Evolutionary conservation across 2,113 vertebrate genomes (phyloP).

Genomic region (Triplophysa dalaica): DNA sequence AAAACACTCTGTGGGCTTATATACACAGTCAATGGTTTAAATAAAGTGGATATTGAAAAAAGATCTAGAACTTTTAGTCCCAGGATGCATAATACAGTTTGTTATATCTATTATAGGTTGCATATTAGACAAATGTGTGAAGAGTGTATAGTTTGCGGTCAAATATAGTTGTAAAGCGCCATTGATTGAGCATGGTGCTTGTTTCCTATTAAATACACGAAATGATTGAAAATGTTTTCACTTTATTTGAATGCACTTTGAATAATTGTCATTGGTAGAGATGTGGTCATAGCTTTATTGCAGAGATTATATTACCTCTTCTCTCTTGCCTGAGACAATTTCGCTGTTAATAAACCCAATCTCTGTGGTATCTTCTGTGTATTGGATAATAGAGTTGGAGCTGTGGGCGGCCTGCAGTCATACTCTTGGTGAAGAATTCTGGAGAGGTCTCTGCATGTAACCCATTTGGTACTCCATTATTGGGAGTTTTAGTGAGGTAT

Average conservation of each 20-base stretch:
- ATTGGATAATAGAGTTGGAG: slow-evolving; percentile 11
- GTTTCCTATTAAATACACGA: too few species aligned
- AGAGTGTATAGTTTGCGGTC: neutral
- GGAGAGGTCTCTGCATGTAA: neutral
- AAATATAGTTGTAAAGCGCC: neutral
- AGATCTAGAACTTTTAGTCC: too few species aligned
- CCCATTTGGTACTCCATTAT: neutral
- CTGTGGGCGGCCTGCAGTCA: slow-evolving; percentile 3
- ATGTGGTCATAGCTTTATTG: slow-evolving; percentile 4
- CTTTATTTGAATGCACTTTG: too few species aligned
- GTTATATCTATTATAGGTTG: neutral
- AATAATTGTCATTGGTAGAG: neutral
- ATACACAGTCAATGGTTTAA: neutral
- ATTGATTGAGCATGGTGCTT: too few species aligned
- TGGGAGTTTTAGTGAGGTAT: neutral
- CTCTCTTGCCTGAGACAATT: neutral
- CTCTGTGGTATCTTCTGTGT: slow-evolving; percentile 3
- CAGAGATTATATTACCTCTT: neutral
- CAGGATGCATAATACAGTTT: neutral
- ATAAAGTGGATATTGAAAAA: too few species aligned
- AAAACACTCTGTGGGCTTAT: neutral
- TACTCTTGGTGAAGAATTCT: slow-evolving; percentile 21
- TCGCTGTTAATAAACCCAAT: slow-evolving; percentile 1
- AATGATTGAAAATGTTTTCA: too few species aligned
- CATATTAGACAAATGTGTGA: too few species aligned